phyloP scores from a whole-genome alignment of 1,140 invertebrate genomes.

The Coboldia fuscipes region DNA sequence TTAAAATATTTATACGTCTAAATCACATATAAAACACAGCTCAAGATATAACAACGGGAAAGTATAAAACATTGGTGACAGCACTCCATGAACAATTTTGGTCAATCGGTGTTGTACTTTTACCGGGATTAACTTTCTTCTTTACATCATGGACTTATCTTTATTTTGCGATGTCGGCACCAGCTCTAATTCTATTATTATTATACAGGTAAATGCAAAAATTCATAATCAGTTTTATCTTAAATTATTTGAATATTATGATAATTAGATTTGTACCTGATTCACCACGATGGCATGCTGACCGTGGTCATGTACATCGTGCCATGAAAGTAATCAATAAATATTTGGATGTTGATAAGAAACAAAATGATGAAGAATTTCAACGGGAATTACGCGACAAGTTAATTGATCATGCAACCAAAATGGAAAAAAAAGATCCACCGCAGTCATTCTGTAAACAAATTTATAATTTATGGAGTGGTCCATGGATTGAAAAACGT shows the following conservation, averaged over 20 bases:
- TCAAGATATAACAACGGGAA: constrained; percentile 20
- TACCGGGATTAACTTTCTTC: constrained; percentile 20
- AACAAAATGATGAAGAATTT: too few relatives aligned
- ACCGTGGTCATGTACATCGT: too few relatives aligned
- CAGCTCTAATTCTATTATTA: constrained; percentile 20
- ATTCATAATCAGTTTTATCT: too few relatives aligned
- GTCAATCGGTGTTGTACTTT: constrained; percentile 23
- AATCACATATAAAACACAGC: constrained; percentile 12
- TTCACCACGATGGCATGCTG: too few relatives aligned
- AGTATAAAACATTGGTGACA: constrained; percentile 17
- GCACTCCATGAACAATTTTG: constrained; percentile 23
- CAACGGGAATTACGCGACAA: too few relatives aligned
- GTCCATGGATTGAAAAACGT: constrained; percentile 2
- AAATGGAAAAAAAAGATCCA: background rate
- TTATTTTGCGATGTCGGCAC: constrained; percentile 22
- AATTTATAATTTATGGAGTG: background rate
- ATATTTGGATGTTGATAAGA: too few relatives aligned
- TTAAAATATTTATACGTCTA: too few relatives aligned
- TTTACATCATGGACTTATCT: constrained; percentile 21
- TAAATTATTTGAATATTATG: too few relatives aligned
- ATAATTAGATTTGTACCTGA: too few relatives aligned
- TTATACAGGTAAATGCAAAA: constrained; percentile 19
- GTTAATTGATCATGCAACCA: background rate
- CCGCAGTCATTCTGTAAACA: background rate
- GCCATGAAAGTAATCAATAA: too few relatives aligned